Evolutionary conservation across 2,888 invertebrate species (phyloP).

Genomic region (Prenolepis imparis): DNA sequence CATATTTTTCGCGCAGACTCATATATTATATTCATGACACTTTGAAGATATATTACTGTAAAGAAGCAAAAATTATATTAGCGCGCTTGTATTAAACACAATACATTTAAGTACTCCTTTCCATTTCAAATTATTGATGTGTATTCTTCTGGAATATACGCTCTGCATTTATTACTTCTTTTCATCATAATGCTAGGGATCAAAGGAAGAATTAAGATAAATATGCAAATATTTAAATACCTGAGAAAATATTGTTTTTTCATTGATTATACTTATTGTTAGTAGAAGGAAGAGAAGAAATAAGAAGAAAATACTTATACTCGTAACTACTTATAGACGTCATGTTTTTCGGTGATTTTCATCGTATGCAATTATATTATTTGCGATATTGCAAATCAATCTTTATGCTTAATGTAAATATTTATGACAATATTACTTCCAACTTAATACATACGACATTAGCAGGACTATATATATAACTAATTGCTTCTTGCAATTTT

Average conservation of each 20-base stretch:
- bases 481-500: constrained; percentile 47
- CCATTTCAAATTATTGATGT: too few relatives aligned
- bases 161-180: neutral
- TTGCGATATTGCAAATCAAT: constrained; percentile 34
- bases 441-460: constrained; percentile 46
- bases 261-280: neutral
- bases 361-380: constrained; percentile 27
- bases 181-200: neutral
- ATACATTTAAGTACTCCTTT: neutral
- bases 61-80: constrained; percentile 8
- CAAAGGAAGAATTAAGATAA: neutral
- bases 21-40: constrained; percentile 46
- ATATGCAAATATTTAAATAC: neutral
- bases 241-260: neutral
- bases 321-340: constrained; percentile 3
- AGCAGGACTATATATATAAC: constrained; percentile 12
- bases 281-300: neutral
- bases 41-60: neutral
- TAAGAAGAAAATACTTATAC: constrained; percentile 7
- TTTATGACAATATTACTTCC: constrained; percentile 28
- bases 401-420: constrained; percentile 37
- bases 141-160: neutral
- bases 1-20: constrained; percentile 36
- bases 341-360: constrained; percentile 34
- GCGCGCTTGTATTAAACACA: neutral